Evolutionary conservation across 2,113 vertebrate species (phyloP).

Genomic region (Suricata suricatta): DNA sequence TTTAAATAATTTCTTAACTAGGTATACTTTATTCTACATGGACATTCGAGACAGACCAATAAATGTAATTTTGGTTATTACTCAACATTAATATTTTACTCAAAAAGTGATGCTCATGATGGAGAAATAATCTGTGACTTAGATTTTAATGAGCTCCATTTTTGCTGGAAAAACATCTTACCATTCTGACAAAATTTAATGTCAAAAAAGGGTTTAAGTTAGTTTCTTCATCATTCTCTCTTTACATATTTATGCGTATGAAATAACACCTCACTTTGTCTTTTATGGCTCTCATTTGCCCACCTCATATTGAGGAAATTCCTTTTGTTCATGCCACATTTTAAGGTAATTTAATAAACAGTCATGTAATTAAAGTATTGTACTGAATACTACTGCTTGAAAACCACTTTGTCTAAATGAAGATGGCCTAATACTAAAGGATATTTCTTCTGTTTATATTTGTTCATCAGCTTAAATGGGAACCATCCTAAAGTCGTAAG

Average conservation of each 20-base stretch:
- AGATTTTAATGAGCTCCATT: neutral
- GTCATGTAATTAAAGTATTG: neutral
- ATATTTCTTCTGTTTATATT: neutral
- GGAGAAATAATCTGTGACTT: neutral
- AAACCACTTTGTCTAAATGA: neutral
- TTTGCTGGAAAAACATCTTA: neutral
- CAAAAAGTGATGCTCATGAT: neutral
- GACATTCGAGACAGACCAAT: neutral
- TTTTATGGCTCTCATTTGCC: neutral
- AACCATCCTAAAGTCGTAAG: neutral
- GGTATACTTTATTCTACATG: neutral
- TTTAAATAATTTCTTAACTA: neutral
- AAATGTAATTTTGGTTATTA: neutral
- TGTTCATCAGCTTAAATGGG: neutral
- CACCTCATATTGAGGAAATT: neutral
- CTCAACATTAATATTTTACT: neutral
- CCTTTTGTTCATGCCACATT: neutral
- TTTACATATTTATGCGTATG: neutral
- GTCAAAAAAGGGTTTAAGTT: neutral
- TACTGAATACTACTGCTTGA: neutral
- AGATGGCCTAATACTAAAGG: neutral
- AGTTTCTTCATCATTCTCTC: neutral
- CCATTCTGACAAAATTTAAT: neutral
- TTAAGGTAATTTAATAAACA: neutral
- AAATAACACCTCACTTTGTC: neutral